phyloP scores from a whole-genome alignment of 2,113 vertebrate species.

The Sphyrna mokarran region DNA sequence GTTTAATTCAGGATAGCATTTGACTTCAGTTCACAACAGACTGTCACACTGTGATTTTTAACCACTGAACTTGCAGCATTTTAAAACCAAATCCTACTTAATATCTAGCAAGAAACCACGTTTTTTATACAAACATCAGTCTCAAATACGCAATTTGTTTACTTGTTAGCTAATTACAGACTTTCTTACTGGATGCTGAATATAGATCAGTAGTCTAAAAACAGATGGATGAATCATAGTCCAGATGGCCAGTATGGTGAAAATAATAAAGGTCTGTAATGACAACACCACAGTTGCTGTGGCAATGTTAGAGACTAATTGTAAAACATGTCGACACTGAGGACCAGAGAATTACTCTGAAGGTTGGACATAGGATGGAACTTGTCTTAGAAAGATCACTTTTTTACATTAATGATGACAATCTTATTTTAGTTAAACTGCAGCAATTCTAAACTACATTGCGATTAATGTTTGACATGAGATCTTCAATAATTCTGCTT shows the following conservation, averaged over 20 bases:
- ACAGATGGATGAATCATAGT: slow-evolving; percentile 77
- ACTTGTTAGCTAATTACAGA: slow-evolving; percentile 41
- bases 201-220: slow-evolving; percentile 87
- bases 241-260: slow-evolving; percentile 62
- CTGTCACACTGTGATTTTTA: background rate
- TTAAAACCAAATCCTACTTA: background rate
- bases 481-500: background rate
- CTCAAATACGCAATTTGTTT: slow-evolving; percentile 47
- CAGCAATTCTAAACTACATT: background rate
- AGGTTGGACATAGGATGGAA: background rate
- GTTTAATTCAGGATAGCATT: background rate
- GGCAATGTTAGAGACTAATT: slow-evolving; percentile 64
- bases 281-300: slow-evolving; percentile 74
- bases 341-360: background rate
- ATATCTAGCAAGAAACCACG: background rate
- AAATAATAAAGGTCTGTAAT: slow-evolving; percentile 68
- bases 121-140: background rate
- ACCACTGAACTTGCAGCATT: background rate
- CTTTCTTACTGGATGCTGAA: slow-evolving; percentile 76
- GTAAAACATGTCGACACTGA: slow-evolving; percentile 68
- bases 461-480: background rate
- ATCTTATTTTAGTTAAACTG: background rate
- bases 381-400: background rate
- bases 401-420: background rate
- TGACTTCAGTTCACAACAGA: background rate